Base-by-base conservation (phyloP, 2,888 invertebrate genomes). In the Minunthozetes semirufus region DNA sequence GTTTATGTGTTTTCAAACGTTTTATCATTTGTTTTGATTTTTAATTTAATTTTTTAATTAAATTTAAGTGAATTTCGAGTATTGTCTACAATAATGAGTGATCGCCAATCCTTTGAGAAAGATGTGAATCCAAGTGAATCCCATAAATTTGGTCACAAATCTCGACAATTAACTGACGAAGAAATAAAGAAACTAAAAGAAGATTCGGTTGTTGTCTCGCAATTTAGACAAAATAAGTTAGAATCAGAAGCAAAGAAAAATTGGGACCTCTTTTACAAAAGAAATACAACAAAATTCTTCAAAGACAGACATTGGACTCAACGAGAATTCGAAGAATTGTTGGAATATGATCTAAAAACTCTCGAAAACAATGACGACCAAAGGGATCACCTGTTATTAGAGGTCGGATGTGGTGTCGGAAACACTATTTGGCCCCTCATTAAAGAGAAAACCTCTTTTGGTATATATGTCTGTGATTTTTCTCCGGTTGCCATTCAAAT, bases 251-350 rank as follows among this genome's bases (percentile, higher is more conserved):
- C 94, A 0, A 89, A 89, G 80, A 90, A 91, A 77, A 88, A 95
- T 81, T 98, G 97, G 97, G 97, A 97, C 83, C 85, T 94, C 73
- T 98, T 98, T 83, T 98, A 97, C 83, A 96, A 96, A 83, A 86
- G 96, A 76, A 97, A 98, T 81, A 91, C 92, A 80, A 92, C 90
- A 0, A 88, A 91, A 80, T 97, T 98, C 83, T 98, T 96, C 81
- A 92, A 92, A 83, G 94, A 97, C 83, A 87, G 97, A 19, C 94
- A 94, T 82, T 98, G 99, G 99, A 97, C 95, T 0, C 91, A 90
- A 77, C 86, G 94, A 81, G 99, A 99, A 85, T 96, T 99, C 85
- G 85, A 88, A 79, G 93, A 94, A 81, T 85, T 96, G 19, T 84
- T 89, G 75, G 84, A 85, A 75, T 85, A 84, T 11, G 17, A 72